Evolutionary conservation across 2,797 vertebrate species (phyloP).

Genomic region (Schizopygopsis malacanthus): DNA sequence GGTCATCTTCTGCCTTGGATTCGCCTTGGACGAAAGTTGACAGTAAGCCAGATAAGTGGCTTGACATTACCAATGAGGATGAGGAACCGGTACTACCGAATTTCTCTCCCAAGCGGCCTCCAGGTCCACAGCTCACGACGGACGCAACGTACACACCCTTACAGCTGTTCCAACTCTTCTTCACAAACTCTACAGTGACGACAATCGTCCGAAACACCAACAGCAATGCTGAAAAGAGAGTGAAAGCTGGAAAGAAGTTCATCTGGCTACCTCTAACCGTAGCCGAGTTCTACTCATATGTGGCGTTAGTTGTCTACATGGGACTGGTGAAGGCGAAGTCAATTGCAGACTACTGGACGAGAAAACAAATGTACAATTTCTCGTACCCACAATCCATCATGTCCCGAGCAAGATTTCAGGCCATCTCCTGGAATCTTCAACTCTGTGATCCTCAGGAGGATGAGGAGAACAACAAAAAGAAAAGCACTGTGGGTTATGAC

Average conservation of each 20-base stretch:
- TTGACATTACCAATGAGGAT: conserved; percentile 17
- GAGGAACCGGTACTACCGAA: neutral
- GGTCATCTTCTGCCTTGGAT: neutral
- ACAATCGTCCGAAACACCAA: conserved; percentile 50
- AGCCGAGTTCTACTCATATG: conserved; percentile 20
- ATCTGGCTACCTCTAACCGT: conserved; percentile 32
- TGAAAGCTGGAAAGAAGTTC: neutral
- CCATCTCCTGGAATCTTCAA: conserved; percentile 22
- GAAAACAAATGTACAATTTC: neutral
- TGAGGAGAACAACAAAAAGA: conserved; percentile 35
- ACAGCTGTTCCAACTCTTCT: conserved; percentile 45
- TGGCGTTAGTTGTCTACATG: conserved; percentile 49
- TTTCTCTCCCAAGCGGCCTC: conserved; percentile 32
- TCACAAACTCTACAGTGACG: conserved; percentile 22
- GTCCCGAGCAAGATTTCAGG: conserved; percentile 36
- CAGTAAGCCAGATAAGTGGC: conserved; percentile 22
- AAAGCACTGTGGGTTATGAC: conserved; percentile 48
- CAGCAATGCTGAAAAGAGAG: neutral
- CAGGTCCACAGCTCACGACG: neutral
- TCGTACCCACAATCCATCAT: conserved; percentile 40
- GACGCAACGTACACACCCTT: neutral
- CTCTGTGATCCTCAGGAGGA: conserved; percentile 40
- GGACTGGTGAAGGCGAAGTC: conserved; percentile 31
- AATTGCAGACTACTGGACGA: conserved; percentile 48
- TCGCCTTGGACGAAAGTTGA: neutral